Evolutionary conservation across 2,113 vertebrate genomes (phyloP), one percentile per base, ranked within the genome.

Genomic region (Taurulus bubalis): DNA sequence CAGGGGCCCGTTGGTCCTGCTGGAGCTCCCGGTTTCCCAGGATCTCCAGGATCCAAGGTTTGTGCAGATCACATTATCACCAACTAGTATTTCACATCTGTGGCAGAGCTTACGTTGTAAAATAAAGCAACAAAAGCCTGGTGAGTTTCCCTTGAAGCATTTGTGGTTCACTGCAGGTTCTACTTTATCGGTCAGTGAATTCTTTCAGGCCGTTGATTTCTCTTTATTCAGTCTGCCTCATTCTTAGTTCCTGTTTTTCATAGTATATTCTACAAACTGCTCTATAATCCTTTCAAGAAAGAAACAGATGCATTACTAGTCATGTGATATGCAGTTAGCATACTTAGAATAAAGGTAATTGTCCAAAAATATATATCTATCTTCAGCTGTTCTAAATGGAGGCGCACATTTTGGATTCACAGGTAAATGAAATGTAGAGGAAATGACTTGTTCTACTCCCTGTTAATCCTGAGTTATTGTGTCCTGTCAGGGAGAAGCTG

Each of bases 11-110:
- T 98, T 3, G 98, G 98, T 89, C 97, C 98, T 12, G 94, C 97
- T 15, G 98, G 98, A 83, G 94, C 96, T 28, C 98, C 98, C 7
- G 98, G 98, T 71, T 99, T 99, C 94, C 98, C 98, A 16, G 98
- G 98, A 28, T 96, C 97, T 64, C 97, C 98, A 20, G 98, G 98
- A 86, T 85, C 98, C 10, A 99, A 99, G 97, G 98, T 98, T 64
- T 67, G 89, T 91, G 24, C 34, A 38, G 0, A 68, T 38, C 4
- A 30, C 8, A 47, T 49, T 8, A 74, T 56, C 18, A 68, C 42
- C 5, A 73, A 64, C 3, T 7, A 58, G 15, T n/a, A 5, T 47
- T 80, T 18, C 24, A 26, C 26, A 26, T 8, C 22, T 62, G 20
- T 20, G 49, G 49, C 18, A 67, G 40, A 74, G 1, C 3, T 38